A percentile compares a stretch with the other conserved stretches of the same genome.
Conservation (phyloP, 23 tunicate species). For the Ascidia mentula region DNA sequence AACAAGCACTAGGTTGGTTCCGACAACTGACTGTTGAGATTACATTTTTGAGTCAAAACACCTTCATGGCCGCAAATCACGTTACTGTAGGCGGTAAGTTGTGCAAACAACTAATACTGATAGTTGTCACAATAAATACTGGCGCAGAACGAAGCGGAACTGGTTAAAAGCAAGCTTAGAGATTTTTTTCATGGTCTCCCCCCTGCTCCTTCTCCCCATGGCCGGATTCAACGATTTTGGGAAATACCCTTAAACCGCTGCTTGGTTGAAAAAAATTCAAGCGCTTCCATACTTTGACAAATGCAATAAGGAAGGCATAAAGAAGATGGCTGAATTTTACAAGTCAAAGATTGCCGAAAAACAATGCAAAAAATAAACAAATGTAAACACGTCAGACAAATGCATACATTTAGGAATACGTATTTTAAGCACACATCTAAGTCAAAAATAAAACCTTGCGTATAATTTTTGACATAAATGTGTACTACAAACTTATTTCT, state of each 20-base stretch:
- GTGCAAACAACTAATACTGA: too few species aligned
- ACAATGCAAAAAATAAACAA: too few species aligned
- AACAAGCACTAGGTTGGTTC: too few species aligned
- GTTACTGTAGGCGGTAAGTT: background rate
- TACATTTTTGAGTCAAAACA: too few species aligned
- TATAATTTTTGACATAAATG: too few species aligned
- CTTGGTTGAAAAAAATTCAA: slow-evolving; percentile 25
- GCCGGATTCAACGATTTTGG: slow-evolving; percentile 4
- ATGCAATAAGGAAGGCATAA: background rate
- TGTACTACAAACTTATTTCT: too few species aligned
- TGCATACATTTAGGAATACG: too few species aligned
- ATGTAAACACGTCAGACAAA: too few species aligned
- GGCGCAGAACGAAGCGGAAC: background rate
- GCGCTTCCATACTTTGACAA: slow-evolving; percentile 13
- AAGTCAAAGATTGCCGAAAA: too few species aligned
- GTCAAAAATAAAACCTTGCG: too few species aligned
- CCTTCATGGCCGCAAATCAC: background rate
- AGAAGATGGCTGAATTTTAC: background rate
- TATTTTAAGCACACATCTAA: too few species aligned
- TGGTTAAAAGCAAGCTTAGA: background rate
- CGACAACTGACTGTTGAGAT: too few species aligned
- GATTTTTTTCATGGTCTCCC: slow-evolving; percentile 9
- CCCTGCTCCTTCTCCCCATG: background rate
- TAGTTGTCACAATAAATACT: background rate
- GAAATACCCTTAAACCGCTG: slow-evolving; percentile 19